phyloP scores from a whole-genome alignment of 2,888 invertebrate genomes.

The Andricus quercusramuli region DNA sequence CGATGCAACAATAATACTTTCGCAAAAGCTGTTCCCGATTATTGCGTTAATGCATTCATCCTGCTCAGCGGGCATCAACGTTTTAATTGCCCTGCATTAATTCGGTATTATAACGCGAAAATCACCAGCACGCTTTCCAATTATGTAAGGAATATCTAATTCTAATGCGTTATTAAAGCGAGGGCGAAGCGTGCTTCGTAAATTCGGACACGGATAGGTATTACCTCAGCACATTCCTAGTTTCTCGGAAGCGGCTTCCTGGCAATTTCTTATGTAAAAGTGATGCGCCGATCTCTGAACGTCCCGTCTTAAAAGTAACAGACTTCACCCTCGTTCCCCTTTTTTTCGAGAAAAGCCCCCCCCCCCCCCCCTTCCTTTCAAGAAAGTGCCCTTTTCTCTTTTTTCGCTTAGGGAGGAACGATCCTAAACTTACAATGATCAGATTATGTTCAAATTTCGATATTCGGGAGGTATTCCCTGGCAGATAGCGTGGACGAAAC shows the following conservation, averaged over 20 bases:
- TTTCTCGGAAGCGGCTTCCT: slow-evolving; percentile 53
- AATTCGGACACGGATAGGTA: slow-evolving; percentile 34
- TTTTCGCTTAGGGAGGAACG: too few relatives aligned
- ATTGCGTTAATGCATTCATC: slow-evolving; percentile 52
- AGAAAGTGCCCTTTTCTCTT: too few relatives aligned
- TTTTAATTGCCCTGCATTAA: slow-evolving; percentile 72
- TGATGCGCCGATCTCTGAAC: slow-evolving; percentile 9
- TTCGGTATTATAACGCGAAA: slow-evolving; percentile 71
- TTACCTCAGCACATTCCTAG: slow-evolving; percentile 52
- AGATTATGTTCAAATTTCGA: too few relatives aligned
- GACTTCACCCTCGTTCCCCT: too few relatives aligned
- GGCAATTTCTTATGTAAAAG: slow-evolving; percentile 55
- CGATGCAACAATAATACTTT: slow-evolving; percentile 13
- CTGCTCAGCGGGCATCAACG: slow-evolving; percentile 66
- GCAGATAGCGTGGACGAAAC: too few relatives aligned
- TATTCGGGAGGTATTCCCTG: too few relatives aligned
- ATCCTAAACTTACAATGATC: too few relatives aligned
- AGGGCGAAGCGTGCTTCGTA: slow-evolving; percentile 52
- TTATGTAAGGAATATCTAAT: slow-evolving; percentile 68
- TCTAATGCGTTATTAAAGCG: slow-evolving; percentile 53
- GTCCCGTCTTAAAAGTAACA: background rate
- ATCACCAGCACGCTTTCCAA: slow-evolving; percentile 71
- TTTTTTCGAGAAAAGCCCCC: too few relatives aligned
- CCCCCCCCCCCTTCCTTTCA: too few relatives aligned
- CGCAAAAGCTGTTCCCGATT: slow-evolving; percentile 28